These are phyloP conservation scores for Microplitis deprimator DNA, from an alignment of 2,888 invertebrate species.

Conservation along the genomic window DNA sequence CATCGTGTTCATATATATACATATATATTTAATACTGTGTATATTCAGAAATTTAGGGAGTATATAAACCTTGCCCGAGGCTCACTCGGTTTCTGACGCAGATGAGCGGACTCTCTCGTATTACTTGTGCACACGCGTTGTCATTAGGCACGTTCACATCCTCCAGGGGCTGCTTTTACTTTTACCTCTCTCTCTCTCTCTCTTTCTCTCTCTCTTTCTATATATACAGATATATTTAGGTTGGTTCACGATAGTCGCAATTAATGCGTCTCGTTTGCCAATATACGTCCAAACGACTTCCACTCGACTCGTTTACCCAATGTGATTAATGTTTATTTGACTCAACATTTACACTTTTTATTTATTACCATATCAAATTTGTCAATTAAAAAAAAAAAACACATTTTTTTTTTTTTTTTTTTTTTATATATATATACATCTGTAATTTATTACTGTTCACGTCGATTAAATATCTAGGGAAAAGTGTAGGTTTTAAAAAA, in stretches of 20 bases:
- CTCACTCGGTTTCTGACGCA: conserved; percentile 13
- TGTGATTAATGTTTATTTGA: conserved; percentile 20
- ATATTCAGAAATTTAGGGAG: background rate
- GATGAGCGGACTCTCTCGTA: conserved; percentile 38
- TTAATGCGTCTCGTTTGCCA: conserved; percentile 40
- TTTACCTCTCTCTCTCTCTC: background rate
- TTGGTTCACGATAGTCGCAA: conserved; percentile 28
- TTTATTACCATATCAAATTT: conserved; percentile 19
- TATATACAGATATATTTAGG: background rate
- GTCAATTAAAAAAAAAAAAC: background rate
- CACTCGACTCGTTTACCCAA: conserved; percentile 18
- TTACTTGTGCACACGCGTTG: conserved; percentile 34
- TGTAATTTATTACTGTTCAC: background rate
- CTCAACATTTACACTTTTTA: conserved; percentile 15
- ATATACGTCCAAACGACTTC: conserved; percentile 24
- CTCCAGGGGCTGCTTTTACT: conserved; percentile 27
- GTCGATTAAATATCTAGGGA: no score
- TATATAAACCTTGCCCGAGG: conserved; percentile 9
- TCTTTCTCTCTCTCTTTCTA: no score
- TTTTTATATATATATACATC: background rate
- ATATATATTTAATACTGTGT: background rate
- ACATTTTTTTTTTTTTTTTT: background rate
- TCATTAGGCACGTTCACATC: conserved; percentile 37
- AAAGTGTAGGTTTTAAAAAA: no score
- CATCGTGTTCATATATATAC: background rate